Conservation (phyloP, 1,140 invertebrate genomes). For the Caerostris darwini region DNA sequence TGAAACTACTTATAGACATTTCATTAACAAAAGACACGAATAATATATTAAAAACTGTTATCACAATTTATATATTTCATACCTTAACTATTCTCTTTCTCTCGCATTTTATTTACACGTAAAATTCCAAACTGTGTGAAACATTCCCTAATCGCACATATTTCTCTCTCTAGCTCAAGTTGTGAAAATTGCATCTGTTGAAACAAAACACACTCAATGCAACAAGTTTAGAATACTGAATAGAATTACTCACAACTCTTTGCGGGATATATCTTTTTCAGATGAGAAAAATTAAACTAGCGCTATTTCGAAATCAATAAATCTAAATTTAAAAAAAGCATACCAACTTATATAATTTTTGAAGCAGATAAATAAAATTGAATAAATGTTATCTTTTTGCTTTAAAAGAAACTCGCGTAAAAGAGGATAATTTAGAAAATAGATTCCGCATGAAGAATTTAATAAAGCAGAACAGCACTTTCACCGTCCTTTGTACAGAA, state of each 20-base stretch:
- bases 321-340: not conserved
- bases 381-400: too few species aligned
- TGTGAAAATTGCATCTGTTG: not conserved
- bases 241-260: not conserved
- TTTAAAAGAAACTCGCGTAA: not conserved
- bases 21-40: not conserved
- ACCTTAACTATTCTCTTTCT: not conserved
- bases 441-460: not conserved
- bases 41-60: constrained; percentile 8
- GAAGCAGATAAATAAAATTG: too few species aligned
- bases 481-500: not conserved
- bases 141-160: not conserved
- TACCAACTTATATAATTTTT: too few species aligned
- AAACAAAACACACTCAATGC: not conserved
- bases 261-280: not conserved
- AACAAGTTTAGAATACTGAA: not conserved
- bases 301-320: not conserved
- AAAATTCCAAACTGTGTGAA: not conserved
- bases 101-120: not conserved
- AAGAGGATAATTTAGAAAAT: not conserved
- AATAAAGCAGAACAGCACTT: not conserved
- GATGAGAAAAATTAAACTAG: not conserved
- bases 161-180: not conserved
- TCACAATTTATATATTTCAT: not conserved
- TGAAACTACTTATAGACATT: not conserved